Evolutionary conservation across 2,888 invertebrate species (phyloP).

Genomic region (Amblyjoppa fuscipennis): DNA sequence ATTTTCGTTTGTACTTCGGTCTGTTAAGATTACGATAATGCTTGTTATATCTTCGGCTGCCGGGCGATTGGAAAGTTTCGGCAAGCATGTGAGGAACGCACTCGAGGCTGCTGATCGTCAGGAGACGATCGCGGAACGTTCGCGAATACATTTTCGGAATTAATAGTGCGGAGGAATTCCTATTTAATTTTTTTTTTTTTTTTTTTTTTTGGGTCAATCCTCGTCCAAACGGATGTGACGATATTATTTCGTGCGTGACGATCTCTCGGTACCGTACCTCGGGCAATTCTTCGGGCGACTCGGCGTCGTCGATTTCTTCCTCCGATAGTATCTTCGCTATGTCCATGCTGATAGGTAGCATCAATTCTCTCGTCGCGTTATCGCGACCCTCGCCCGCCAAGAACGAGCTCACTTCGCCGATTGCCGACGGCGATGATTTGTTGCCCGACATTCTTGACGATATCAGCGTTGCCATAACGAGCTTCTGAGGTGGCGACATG

Average conservation of each 20-base stretch:
- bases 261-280: constrained; percentile 73
- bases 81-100: constrained; percentile 8
- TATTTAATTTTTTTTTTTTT: background rate
- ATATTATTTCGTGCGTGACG: background rate
- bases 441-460: constrained; percentile 83
- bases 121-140: constrained; percentile 13
- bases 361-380: constrained; percentile 86
- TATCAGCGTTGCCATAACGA: constrained; percentile 88
- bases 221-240: background rate
- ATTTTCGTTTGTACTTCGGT: constrained; percentile 12
- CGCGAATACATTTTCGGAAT: constrained; percentile 26
- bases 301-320: constrained; percentile 74
- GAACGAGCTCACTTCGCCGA: constrained; percentile 86
- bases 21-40: constrained; percentile 26
- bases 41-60: background rate
- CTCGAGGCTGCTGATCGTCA: constrained; percentile 21
- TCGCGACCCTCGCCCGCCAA: constrained; percentile 84
- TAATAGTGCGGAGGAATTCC: background rate
- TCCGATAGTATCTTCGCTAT: constrained; percentile 88
- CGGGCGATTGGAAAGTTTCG: constrained; percentile 50
- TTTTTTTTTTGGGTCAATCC: constrained; percentile 17
- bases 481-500: constrained; percentile 87
- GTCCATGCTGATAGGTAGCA: constrained; percentile 89
- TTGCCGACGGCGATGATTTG: constrained; percentile 60
- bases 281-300: constrained; percentile 78